Percentiles rank a stretch among this genome's conserved stretches.
phyloP scores from a whole-genome alignment of 2,797 vertebrate species.

The Bufotes viridis region DNA sequence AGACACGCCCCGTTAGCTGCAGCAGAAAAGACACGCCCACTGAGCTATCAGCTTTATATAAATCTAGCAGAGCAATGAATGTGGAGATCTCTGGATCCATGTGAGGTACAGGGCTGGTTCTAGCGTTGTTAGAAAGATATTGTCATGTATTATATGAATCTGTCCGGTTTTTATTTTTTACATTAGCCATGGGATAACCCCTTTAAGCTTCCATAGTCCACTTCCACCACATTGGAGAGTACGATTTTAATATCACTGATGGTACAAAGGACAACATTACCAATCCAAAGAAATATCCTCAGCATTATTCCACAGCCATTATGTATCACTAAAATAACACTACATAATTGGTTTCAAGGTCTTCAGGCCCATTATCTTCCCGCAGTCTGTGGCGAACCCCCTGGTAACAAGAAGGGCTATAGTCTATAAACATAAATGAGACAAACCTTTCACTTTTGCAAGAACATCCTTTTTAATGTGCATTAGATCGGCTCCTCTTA shows the following conservation, averaged over 20 bases:
- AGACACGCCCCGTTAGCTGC: too few relatives aligned
- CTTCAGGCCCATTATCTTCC: neutral
- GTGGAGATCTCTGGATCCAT: too few relatives aligned
- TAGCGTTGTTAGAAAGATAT: too few relatives aligned
- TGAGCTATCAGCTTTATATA: too few relatives aligned
- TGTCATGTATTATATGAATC: too few relatives aligned
- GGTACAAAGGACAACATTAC: neutral
- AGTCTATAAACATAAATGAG: conserved; percentile 13
- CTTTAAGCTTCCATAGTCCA: neutral
- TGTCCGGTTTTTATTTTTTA: too few relatives aligned
- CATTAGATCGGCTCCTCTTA: neutral
- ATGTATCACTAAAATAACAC: neutral
- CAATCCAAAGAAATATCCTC: neutral
- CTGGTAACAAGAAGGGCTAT: conserved; percentile 4
- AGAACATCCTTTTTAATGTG: neutral
- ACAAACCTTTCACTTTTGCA: conserved; percentile 25
- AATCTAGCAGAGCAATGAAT: too few relatives aligned
- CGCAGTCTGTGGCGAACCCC: neutral
- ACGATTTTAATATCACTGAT: neutral
- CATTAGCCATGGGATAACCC: too few relatives aligned
- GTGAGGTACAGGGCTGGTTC: too few relatives aligned
- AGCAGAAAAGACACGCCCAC: too few relatives aligned
- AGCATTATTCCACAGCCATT: neutral
- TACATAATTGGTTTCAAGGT: conserved; percentile 27
- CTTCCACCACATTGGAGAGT: neutral